A percentile compares a stretch with the other conserved stretches of the same genome.
These are phyloP conservation scores for Tigriopus californicus DNA, from an alignment of 2,888 invertebrate species.

Conservation along the genomic window DNA sequence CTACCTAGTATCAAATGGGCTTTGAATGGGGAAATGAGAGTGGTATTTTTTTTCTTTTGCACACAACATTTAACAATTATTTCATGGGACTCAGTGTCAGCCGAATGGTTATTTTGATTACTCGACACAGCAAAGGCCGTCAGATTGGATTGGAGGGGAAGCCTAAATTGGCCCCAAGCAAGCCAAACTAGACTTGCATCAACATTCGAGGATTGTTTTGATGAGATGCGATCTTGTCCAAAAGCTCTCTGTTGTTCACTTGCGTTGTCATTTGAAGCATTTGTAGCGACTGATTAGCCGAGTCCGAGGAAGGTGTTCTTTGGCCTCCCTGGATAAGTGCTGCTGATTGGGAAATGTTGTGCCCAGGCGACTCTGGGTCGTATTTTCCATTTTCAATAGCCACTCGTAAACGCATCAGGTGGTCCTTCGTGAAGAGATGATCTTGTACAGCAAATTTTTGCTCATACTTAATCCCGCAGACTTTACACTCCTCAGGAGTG, in stretches of 20 bases:
- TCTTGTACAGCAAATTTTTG: constrained; percentile 87
- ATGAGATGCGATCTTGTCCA: constrained; percentile 1
- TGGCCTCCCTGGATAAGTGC: constrained; percentile 29
- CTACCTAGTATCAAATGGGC: too few relatives aligned
- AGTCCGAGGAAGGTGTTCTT: constrained; percentile 39
- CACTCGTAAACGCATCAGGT: constrained; percentile 66
- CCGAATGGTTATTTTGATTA: too few relatives aligned
- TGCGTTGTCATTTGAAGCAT: constrained; percentile 14
- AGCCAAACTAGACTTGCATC: constrained; percentile 8
- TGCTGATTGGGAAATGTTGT: constrained; percentile 23
- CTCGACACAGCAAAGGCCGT: too few relatives aligned
- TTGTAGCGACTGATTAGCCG: constrained; percentile 28
- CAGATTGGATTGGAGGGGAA: too few relatives aligned
- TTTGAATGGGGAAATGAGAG: too few relatives aligned
- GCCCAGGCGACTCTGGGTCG: constrained; percentile 12
- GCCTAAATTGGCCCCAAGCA: too few relatives aligned
- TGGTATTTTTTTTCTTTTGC: too few relatives aligned
- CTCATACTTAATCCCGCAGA: constrained; percentile 76
- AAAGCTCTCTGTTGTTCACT: constrained; percentile 10
- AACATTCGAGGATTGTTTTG: neutral
- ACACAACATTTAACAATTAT: too few relatives aligned
- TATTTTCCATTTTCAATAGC: constrained; percentile 42
- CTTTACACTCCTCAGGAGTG: constrained; percentile 51
- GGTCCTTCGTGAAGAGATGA: constrained; percentile 81
- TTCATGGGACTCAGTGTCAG: too few relatives aligned